Percentiles rank a stretch among this genome's conserved stretches.
Conservation (phyloP, 2,113 vertebrate species). For the Camelus dromedarius region DNA sequence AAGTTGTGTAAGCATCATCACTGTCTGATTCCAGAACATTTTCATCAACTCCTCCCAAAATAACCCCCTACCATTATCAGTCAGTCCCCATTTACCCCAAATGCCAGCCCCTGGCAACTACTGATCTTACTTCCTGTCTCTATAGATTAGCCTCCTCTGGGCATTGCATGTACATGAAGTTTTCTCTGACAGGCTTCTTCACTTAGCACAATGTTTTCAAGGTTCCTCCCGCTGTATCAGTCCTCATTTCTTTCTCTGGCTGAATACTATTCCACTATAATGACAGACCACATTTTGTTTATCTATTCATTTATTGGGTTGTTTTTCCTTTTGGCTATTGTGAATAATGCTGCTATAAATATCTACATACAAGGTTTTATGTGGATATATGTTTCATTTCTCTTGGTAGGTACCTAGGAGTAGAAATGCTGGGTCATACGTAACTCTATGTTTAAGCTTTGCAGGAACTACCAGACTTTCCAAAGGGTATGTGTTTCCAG, state of each 20-base stretch:
- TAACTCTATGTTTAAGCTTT: not conserved
- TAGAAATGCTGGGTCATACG: not conserved
- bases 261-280: not conserved
- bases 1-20: too few species aligned
- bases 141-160: not conserved
- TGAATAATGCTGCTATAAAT: not conserved
- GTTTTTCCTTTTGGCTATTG: not conserved
- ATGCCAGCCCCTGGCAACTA: not conserved
- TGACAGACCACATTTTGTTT: not conserved
- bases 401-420: not conserved
- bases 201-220: not conserved
- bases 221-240: not conserved
- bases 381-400: not conserved
- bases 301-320: not conserved
- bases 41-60: not conserved
- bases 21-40: not conserved
- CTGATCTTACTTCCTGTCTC: not conserved
- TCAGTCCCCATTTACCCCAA: not conserved
- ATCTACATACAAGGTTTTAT: accelerated
- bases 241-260: not conserved
- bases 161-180: not conserved
- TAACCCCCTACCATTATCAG: not conserved
- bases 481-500: too few species aligned
- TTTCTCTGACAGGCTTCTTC: not conserved
- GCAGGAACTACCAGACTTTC: not conserved